Percentiles rank a stretch among this genome's conserved stretches.
These are phyloP conservation scores for Cygnus olor DNA, from an alignment of 2,797 vertebrate species.

Conservation along the genomic window DNA sequence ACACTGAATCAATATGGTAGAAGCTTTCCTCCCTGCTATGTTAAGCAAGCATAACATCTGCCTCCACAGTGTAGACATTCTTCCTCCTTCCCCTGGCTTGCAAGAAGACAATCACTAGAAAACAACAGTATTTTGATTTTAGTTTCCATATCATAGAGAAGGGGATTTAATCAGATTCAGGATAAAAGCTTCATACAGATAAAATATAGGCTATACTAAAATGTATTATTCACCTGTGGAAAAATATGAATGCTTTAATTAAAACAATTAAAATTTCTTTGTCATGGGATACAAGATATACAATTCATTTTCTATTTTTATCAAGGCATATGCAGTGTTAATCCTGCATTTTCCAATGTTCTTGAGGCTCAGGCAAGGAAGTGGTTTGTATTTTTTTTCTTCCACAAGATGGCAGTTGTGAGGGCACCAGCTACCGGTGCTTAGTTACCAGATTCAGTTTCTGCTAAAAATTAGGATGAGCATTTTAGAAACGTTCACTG, in stretches of 20 bases:
- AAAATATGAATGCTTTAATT: background rate
- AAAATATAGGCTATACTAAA: background rate
- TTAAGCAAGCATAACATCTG: background rate
- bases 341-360: background rate
- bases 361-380: background rate
- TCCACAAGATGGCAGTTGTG: rapidly evolving
- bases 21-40: background rate
- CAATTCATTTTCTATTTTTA: background rate
- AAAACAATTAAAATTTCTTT: background rate
- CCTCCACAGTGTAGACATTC: background rate
- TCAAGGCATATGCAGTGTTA: background rate
- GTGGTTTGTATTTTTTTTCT: background rate
- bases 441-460: rapidly evolving
- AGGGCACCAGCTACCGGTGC: background rate
- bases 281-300: rapidly evolving
- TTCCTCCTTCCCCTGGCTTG: background rate
- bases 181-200: background rate
- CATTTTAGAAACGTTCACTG: rapidly evolving
- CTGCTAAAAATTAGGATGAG: background rate
- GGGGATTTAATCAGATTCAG: background rate
- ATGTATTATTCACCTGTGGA: background rate
- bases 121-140: background rate
- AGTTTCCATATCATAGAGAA: background rate
- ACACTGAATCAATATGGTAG: background rate
- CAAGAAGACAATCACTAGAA: background rate